phyloP scores from a whole-genome alignment of 2,888 invertebrate genomes.

The Eupithecia vulgata region DNA sequence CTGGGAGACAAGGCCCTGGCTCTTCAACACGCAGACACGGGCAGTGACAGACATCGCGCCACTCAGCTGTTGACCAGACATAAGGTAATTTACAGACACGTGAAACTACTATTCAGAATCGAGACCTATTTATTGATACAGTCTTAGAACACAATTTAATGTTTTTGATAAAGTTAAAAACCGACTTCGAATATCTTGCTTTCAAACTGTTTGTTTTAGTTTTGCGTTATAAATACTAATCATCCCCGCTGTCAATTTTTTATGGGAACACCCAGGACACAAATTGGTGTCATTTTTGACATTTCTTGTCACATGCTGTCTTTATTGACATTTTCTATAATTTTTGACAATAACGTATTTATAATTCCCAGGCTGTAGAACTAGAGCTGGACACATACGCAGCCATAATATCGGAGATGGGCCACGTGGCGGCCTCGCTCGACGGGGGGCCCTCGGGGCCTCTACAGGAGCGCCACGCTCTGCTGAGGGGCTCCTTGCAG shows the following conservation, averaged over 20 bases:
- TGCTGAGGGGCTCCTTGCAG: conserved; percentile 90
- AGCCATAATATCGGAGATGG: conserved; percentile 96
- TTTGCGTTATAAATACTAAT: too few relatives aligned
- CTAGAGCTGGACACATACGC: conserved; percentile 95
- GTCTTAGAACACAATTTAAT: too few relatives aligned
- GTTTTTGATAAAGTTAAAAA: too few relatives aligned
- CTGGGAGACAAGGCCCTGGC: conserved; percentile 93
- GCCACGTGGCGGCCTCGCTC: conserved; percentile 92
- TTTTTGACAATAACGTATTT: too few relatives aligned
- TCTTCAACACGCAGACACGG: conserved; percentile 91
- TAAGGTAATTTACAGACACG: conserved; percentile 85
- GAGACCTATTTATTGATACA: too few relatives aligned
- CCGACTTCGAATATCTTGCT: too few relatives aligned
- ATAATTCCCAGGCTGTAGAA: conserved; percentile 88
- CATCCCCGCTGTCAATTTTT: too few relatives aligned
- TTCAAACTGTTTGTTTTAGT: too few relatives aligned
- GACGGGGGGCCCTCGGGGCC: conserved; percentile 89
- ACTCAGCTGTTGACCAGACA: conserved; percentile 97
- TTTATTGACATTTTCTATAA: too few relatives aligned
- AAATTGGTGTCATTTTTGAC: too few relatives aligned
- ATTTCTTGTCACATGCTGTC: too few relatives aligned
- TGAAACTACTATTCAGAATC: not conserved
- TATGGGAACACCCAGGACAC: too few relatives aligned
- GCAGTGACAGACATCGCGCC: conserved; percentile 94
- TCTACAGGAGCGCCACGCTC: conserved; percentile 89